phyloP scores from a whole-genome alignment of 2,797 vertebrate genomes.

The Apodemus agrarius region DNA sequence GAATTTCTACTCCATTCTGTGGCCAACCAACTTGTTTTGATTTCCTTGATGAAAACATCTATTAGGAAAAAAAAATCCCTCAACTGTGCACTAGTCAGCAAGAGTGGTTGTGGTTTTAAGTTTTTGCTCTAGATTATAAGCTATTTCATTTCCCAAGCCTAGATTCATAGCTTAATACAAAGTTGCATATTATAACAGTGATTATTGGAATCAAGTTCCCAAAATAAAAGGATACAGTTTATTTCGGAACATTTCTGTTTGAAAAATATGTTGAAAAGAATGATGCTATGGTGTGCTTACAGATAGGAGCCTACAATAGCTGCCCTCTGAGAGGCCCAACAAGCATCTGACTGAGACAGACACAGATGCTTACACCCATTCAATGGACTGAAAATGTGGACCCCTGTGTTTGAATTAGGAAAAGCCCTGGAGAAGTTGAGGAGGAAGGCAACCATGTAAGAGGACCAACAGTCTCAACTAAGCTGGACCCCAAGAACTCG shows the following conservation, averaged over 20 bases:
- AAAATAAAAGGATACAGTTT: slow-evolving; percentile 49
- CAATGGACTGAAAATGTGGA: neutral
- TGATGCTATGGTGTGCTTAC: neutral
- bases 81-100: slow-evolving; percentile 42
- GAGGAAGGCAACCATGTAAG: accelerated
- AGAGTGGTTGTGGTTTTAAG: slow-evolving; percentile 26
- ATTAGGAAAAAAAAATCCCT: neutral
- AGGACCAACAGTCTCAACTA: neutral
- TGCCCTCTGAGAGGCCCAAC: neutral
- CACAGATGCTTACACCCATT: neutral
- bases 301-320: neutral
- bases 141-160: neutral
- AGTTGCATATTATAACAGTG: slow-evolving; percentile 36
- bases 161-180: neutral
- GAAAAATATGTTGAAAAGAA: neutral
- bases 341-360: neutral
- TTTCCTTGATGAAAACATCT: slow-evolving; percentile 42
- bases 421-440: neutral
- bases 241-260: slow-evolving; percentile 11
- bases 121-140: neutral
- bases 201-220: slow-evolving; percentile 54
- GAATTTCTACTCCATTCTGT: slow-evolving; percentile 63
- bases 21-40: slow-evolving; percentile 69
- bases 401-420: neutral
- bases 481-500: neutral